These are phyloP conservation scores for Drosophila stalkeri DNA, from an alignment of 2,888 invertebrate genomes.

Conservation along the genomic window DNA sequence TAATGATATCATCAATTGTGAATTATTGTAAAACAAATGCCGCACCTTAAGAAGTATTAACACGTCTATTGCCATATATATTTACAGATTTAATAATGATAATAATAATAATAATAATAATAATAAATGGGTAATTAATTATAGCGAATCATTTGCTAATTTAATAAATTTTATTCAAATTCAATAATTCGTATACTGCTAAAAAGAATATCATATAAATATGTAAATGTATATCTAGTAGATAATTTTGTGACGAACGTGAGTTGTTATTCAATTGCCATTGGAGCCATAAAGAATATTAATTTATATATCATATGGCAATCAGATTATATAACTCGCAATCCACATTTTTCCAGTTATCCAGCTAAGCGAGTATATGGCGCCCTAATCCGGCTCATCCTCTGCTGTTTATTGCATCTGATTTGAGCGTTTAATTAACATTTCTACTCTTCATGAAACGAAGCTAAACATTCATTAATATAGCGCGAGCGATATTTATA, in stretches of 20 bases:
- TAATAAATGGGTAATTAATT: slow-evolving; percentile 10
- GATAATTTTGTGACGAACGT: slow-evolving; percentile 14
- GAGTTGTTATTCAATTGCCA: slow-evolving; percentile 29
- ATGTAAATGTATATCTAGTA: slow-evolving; percentile 4
- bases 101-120: background rate
- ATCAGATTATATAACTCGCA: slow-evolving; percentile 14
- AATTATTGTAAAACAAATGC: slow-evolving; percentile 16
- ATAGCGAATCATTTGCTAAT: slow-evolving; percentile 3
- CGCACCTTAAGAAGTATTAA: slow-evolving; percentile 29
- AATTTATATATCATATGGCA: slow-evolving; percentile 17
- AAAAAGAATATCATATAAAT: slow-evolving; percentile 1
- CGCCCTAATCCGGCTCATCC: slow-evolving; percentile 16
- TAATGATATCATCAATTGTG: slow-evolving; percentile 52
- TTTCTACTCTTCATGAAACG: slow-evolving; percentile 13
- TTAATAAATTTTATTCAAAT: background rate
- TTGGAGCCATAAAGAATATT: slow-evolving; percentile 27
- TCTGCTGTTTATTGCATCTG: slow-evolving; percentile 30
- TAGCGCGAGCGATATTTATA: slow-evolving; percentile 23
- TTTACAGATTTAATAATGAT: background rate
- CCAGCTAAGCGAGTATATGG: slow-evolving; percentile 12
- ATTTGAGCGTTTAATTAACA: slow-evolving; percentile 43
- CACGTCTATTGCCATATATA: slow-evolving; percentile 8
- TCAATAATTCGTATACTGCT: background rate
- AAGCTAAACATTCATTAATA: slow-evolving; percentile 24
- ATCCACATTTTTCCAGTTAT: slow-evolving; percentile 15